Evolutionary conservation across 2,888 invertebrate genomes (phyloP).

Genomic region (Lepidochrysops patricia): DNA sequence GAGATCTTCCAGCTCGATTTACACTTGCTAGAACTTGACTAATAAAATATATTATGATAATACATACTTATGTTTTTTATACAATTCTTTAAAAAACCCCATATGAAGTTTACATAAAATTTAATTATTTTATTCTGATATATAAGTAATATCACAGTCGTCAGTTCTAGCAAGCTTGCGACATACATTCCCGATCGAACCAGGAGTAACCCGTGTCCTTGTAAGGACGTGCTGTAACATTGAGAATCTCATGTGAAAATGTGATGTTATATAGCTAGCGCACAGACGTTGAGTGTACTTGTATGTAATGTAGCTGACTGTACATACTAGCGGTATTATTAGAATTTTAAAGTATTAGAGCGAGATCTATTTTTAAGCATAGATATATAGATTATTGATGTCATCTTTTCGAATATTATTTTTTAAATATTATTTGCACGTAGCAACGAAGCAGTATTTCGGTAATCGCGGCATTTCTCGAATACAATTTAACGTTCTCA

Average conservation of each 20-base stretch:
- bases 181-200: conserved; percentile 29
- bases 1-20: not conserved
- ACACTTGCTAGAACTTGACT: not conserved
- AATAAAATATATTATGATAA: not conserved
- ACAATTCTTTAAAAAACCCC: too few species aligned
- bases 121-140: not conserved
- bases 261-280: conserved; percentile 23
- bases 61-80: too few species aligned
- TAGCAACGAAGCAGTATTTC: conserved; percentile 68
- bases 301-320: conserved; percentile 47
- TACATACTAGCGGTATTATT: conserved; percentile 51
- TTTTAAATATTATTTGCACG: conserved; percentile 54
- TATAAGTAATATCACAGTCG: not conserved
- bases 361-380: conserved; percentile 55
- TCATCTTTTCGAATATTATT: conserved; percentile 52
- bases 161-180: not conserved
- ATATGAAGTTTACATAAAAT: not conserved
- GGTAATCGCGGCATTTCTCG: conserved; percentile 27
- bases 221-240: conserved; percentile 22
- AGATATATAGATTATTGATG: conserved; percentile 41
- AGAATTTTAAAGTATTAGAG: conserved; percentile 51
- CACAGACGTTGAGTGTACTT: conserved; percentile 32
- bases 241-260: conserved; percentile 46
- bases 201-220: conserved; percentile 19
- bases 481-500: conserved; percentile 22